Evolutionary conservation across 2,888 invertebrate genomes (phyloP).

Genomic region (Acleris emargana): DNA sequence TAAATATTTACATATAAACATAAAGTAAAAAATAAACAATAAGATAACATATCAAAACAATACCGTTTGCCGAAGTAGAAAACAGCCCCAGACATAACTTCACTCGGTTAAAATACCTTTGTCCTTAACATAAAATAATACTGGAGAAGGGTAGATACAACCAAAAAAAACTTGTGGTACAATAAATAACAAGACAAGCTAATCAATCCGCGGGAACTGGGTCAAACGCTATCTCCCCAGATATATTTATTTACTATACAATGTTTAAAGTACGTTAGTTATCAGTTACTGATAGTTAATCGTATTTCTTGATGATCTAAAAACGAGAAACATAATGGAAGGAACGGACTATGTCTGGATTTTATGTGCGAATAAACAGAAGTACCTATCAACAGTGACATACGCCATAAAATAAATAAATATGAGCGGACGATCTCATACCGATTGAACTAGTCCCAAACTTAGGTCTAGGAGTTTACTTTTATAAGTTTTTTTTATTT

Average conservation of each 20-base stretch:
- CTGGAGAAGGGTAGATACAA: background rate
- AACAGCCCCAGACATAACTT: too few relatives aligned
- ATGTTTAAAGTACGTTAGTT: slow-evolving; percentile 12
- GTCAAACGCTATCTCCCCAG: slow-evolving; percentile 19
- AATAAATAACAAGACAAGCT: background rate
- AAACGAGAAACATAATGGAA: background rate
- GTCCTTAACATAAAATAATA: background rate
- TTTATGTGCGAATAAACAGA: too few relatives aligned
- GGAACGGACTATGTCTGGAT: background rate
- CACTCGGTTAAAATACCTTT: background rate
- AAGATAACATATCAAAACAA: too few relatives aligned
- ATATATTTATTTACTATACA: slow-evolving; percentile 23
- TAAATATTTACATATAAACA: too few relatives aligned
- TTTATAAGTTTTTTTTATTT: too few relatives aligned
- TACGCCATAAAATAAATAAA: too few relatives aligned
- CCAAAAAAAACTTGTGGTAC: background rate
- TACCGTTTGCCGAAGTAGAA: too few relatives aligned
- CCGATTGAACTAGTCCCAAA: too few relatives aligned
- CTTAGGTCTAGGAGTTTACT: too few relatives aligned
- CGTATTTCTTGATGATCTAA: slow-evolving; percentile 2
- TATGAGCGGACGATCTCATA: too few relatives aligned
- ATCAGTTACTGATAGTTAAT: slow-evolving; percentile 16
- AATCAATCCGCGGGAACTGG: slow-evolving; percentile 18
- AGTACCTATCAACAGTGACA: too few relatives aligned
- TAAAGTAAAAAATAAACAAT: too few relatives aligned